phyloP scores from a whole-genome alignment of 2,888 invertebrate species.

The Monochamus alternatus region DNA sequence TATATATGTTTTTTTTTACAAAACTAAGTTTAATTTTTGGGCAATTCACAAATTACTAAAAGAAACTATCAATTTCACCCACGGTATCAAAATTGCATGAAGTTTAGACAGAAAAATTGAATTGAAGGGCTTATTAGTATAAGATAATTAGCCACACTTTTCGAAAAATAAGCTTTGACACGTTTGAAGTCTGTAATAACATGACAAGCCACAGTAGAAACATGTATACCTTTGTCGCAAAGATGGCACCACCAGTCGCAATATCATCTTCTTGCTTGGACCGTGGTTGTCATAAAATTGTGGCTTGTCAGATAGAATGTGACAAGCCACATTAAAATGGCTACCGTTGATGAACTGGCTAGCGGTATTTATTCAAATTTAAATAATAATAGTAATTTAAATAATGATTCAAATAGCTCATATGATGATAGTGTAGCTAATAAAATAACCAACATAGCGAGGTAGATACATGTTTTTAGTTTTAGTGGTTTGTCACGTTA shows the following conservation, averaged over 20 bases:
- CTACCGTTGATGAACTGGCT: not conserved
- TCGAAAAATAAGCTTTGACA: not conserved
- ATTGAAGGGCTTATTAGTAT: not conserved
- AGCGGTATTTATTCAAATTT: not conserved
- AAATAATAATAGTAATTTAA: not conserved
- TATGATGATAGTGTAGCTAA: conserved; percentile 2
- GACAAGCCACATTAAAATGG: conserved; percentile 5
- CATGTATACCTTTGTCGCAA: not conserved
- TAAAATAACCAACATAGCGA: not conserved
- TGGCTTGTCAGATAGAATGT: not conserved
- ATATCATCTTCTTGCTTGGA: conserved; percentile 5
- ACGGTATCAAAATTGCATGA: too few species aligned
- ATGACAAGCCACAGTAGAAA: not conserved
- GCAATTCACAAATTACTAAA: too few species aligned
- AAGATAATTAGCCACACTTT: not conserved
- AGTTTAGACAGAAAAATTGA: too few species aligned
- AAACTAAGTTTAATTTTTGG: too few species aligned
- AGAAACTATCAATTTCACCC: too few species aligned
- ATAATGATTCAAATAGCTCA: not conserved
- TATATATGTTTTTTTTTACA: too few species aligned
- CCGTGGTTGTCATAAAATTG: not conserved
- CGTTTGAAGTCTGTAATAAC: not conserved
- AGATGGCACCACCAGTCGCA: not conserved
- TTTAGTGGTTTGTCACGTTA: conserved; percentile 2
- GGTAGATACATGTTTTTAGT: not conserved